A percentile compares a stretch with the other conserved stretches of the same genome.
Evolutionary conservation across 2,113 vertebrate species (phyloP).

Genomic region (Antechinus stuartii): DNA sequence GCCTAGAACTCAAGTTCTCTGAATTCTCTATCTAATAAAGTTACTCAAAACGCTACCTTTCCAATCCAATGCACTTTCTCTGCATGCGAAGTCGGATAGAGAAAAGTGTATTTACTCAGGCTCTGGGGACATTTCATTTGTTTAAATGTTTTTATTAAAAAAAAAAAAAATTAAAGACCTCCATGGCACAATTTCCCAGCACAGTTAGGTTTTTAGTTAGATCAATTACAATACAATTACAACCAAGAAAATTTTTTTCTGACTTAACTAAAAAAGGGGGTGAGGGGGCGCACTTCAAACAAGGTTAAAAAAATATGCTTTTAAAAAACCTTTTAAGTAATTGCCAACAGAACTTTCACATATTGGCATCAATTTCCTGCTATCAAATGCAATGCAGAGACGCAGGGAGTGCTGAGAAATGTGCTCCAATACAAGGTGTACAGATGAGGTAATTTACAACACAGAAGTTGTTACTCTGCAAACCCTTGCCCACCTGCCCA

Average conservation of each 20-base stretch:
- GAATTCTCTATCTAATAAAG: not conserved
- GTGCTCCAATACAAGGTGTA: constrained; percentile 81
- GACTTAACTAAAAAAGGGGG: constrained; percentile 61
- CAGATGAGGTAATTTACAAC: constrained; percentile 85
- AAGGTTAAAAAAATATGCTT: constrained; percentile 64
- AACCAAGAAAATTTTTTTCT: constrained; percentile 72
- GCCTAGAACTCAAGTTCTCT: not conserved
- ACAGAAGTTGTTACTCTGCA: constrained; percentile 79
- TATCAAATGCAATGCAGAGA: constrained; percentile 70
- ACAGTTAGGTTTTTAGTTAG: constrained; percentile 76
- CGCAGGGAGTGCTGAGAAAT: constrained; percentile 79
- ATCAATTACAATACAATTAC: constrained; percentile 79
- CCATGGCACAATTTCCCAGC: constrained; percentile 82
- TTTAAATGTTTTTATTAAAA: constrained; percentile 81
- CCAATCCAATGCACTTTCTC: not conserved
- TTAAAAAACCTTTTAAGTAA: constrained; percentile 70
- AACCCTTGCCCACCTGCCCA: constrained; percentile 55
- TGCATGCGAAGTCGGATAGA: constrained; percentile 70
- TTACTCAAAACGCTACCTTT: not conserved
- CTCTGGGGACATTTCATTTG: constrained; percentile 74
- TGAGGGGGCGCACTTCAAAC: constrained; percentile 64
- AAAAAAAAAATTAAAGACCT: constrained; percentile 81
- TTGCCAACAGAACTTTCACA: constrained; percentile 72
- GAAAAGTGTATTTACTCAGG: constrained; percentile 75
- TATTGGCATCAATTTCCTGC: constrained; percentile 67